Conservation (phyloP, 2,888 invertebrate species). For the Cryptophagus acutangulus region DNA sequence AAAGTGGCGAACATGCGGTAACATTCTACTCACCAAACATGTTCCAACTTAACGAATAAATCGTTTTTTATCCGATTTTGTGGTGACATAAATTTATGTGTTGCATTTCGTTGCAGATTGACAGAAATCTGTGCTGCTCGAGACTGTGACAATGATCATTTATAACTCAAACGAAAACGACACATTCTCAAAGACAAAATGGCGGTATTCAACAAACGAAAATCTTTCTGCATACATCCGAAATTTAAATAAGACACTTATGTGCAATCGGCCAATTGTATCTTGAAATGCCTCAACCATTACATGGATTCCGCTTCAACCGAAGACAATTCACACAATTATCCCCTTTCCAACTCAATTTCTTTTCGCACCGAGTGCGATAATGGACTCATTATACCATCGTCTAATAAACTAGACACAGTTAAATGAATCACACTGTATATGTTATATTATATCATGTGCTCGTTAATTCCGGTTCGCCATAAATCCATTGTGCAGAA, state of each 20-base stretch:
- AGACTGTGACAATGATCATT: slow-evolving; percentile 40
- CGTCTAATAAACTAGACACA: too few species aligned
- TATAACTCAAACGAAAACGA: slow-evolving; percentile 38
- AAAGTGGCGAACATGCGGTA: slow-evolving; percentile 15
- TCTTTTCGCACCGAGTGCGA: too few species aligned
- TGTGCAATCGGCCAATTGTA: slow-evolving; percentile 36
- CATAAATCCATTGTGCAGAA: background rate
- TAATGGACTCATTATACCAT: too few species aligned
- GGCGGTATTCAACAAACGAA: slow-evolving; percentile 38
- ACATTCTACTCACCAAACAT: slow-evolving; percentile 32
- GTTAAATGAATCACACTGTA: too few species aligned
- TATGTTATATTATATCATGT: too few species aligned
- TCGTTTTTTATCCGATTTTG: slow-evolving; percentile 46
- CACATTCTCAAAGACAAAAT: slow-evolving; percentile 43
- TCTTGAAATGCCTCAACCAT: slow-evolving; percentile 27
- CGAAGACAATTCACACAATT: too few species aligned
- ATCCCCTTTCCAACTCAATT: too few species aligned
- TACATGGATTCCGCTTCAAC: too few species aligned
- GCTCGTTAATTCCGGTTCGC: too few species aligned
- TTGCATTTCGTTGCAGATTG: slow-evolving; percentile 38
- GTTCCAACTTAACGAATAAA: slow-evolving; percentile 42
- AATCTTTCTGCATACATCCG: slow-evolving; percentile 29
- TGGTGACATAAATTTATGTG: slow-evolving; percentile 44
- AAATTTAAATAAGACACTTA: slow-evolving; percentile 43
- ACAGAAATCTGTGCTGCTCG: slow-evolving; percentile 42